Percentiles rank a stretch among this genome's conserved stretches.
These are phyloP conservation scores for Myotis myotis DNA, from an alignment of 2,797 vertebrate genomes.

Conservation along the genomic window DNA sequence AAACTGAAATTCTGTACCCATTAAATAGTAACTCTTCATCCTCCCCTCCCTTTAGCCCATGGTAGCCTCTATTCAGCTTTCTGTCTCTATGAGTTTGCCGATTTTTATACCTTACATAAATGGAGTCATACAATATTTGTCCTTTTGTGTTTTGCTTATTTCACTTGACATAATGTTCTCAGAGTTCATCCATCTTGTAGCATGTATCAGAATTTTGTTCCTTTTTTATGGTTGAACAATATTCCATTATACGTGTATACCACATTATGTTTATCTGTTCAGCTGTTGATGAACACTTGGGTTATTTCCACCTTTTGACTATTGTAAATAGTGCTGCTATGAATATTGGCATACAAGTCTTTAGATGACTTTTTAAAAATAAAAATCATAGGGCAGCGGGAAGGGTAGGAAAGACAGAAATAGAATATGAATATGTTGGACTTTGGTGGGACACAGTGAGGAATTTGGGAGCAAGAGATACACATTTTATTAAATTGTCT, in stretches of 20 bases:
- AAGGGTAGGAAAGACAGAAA: background rate
- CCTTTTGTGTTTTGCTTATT: background rate
- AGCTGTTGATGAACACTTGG: background rate
- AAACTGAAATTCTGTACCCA: background rate
- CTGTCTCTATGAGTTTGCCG: background rate
- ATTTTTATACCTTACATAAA: background rate
- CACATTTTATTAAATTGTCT: background rate
- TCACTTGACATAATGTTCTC: background rate
- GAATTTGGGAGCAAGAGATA: background rate
- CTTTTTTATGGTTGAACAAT: background rate
- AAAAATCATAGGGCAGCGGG: background rate
- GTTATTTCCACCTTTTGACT: background rate
- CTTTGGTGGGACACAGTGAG: background rate
- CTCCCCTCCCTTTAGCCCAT: accelerated
- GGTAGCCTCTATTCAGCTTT: background rate
- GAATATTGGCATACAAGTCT: background rate
- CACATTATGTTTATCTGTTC: background rate
- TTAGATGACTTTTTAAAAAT: background rate
- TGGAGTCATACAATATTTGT: background rate
- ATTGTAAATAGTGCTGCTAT: background rate
- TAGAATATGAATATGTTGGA: background rate
- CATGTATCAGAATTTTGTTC: background rate
- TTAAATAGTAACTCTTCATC: background rate
- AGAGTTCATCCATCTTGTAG: background rate
- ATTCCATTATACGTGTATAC: background rate